Evolutionary conservation across 1,140 invertebrate genomes (phyloP), one percentile per base, ranked within the genome.

Genomic region (Batillaria attramentaria): DNA sequence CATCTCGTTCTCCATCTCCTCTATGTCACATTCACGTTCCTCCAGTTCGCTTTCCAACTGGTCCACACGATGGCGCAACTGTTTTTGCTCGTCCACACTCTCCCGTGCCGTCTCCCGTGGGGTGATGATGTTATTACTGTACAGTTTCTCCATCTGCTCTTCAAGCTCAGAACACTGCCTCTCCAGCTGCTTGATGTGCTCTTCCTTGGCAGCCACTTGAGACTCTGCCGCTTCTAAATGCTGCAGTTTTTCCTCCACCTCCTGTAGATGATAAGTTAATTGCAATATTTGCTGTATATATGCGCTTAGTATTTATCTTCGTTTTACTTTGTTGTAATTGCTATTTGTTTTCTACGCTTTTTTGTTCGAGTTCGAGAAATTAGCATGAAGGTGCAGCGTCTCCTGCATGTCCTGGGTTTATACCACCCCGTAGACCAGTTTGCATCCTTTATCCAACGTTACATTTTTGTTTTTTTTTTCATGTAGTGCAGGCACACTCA

Each of bases 61-160:
- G 54, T 75, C 31, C 54, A 75, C 20, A 39, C 50, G 28, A 18
- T 35, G 54, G 0, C 39, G 37, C 73, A 75, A 39, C 31, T 75
- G 35, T 57, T 75, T 24, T 16, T 62, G 57, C 35, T 75, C 46
- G 18, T 10, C 54, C 54, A 75, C 24, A n/a, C 57, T 57, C 54
- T 65, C n/a, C 20, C n/a, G n/a, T n/a, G n/a, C n/a, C n/a, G n/a
- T n/a, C 8, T 62, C 57, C 3, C 73, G 73, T n/a, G 73, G 41
- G 2, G 57, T 62, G 33, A 75, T 57, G 35, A 75, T 39, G 24
- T 75, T 75, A 35, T 75, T 33, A 33, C n/a, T 5, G 54, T 75
- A 75, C 35, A 75, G 35, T 28, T n/a, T 18, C 37, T 75, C 73
- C 35, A 75, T 35, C 57, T 75, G 73, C 35, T 75, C 73, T n/a